Conservation (phyloP, 2,888 invertebrate species). For the Melanostoma mellinum region DNA sequence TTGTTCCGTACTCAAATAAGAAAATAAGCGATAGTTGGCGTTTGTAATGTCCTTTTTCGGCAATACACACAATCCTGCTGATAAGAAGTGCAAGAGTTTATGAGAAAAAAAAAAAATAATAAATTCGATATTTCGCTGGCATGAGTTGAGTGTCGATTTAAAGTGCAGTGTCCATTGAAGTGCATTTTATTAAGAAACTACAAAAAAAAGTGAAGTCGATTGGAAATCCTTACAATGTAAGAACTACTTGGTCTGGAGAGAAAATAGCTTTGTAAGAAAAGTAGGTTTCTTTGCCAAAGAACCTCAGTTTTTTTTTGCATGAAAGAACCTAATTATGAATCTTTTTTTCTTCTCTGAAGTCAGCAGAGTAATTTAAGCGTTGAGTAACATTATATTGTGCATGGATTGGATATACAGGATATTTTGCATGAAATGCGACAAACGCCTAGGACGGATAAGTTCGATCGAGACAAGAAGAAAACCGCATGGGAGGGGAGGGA, state of each 20-base stretch:
- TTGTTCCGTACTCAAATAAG: conserved; percentile 29
- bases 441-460: too few species aligned
- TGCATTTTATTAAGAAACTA: conserved; percentile 44
- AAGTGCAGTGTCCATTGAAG: conserved; percentile 52
- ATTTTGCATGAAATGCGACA: too few species aligned
- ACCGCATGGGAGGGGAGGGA: too few species aligned
- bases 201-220: conserved; percentile 41
- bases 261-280: conserved; percentile 16
- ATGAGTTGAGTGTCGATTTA: conserved; percentile 29
- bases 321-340: too few species aligned
- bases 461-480: too few species aligned
- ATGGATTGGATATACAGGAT: too few species aligned
- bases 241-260: neutral
- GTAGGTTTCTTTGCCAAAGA: conserved; percentile 13
- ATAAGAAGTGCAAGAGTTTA: conserved; percentile 52
- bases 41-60: conserved; percentile 56
- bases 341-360: too few species aligned
- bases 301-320: neutral
- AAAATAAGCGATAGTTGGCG: conserved; percentile 60
- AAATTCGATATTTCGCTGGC: neutral
- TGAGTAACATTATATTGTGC: too few species aligned
- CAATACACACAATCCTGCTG: conserved; percentile 21
- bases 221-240: conserved; percentile 52
- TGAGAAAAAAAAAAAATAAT: conserved; percentile 50
- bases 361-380: too few species aligned